Percentiles rank a stretch among this genome's conserved stretches.
phyloP scores from a whole-genome alignment of 1,140 invertebrate genomes.

The Telenomus remus region DNA sequence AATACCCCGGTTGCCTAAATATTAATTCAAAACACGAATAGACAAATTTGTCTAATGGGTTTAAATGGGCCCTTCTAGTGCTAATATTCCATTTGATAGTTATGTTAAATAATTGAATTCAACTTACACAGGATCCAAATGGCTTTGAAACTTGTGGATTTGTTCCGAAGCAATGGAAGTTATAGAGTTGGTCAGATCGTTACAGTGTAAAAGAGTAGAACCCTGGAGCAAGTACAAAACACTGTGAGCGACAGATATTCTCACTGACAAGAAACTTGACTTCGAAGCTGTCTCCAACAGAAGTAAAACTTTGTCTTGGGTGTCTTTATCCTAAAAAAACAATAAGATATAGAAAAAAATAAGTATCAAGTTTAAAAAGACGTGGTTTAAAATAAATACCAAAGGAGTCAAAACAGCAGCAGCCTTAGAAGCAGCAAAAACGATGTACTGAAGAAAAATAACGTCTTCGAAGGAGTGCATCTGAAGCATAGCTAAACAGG shows the following conservation, averaged over 20 bases:
- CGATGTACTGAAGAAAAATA: slow-evolving; percentile 79
- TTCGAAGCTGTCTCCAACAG: slow-evolving; percentile 80
- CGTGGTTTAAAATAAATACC: slow-evolving; percentile 58
- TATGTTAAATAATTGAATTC: no score
- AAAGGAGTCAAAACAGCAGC: slow-evolving; percentile 79
- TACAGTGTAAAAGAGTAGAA: slow-evolving; percentile 77
- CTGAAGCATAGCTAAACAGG: slow-evolving; percentile 80
- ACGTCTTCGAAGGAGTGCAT: slow-evolving; percentile 82
- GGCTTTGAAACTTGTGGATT: slow-evolving; percentile 80
- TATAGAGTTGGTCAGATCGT: slow-evolving; percentile 79
- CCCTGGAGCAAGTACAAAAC: slow-evolving; percentile 86
- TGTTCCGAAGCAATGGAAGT: slow-evolving; percentile 82
- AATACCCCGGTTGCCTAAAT: no score
- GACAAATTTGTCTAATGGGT: no score
- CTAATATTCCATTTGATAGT: no score
- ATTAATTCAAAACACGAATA: no score
- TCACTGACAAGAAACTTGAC: slow-evolving; percentile 80
- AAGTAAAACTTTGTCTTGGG: slow-evolving; percentile 79
- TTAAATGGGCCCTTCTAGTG: no score
- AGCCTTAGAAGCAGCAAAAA: slow-evolving; percentile 82
- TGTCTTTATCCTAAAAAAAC: slow-evolving; percentile 76
- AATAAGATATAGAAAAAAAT: background rate
- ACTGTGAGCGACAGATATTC: slow-evolving; percentile 83
- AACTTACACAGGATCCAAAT: slow-evolving; percentile 73
- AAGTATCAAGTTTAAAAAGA: background rate